Base-by-base conservation (phyloP, 2,797 vertebrate genomes). In the Falco berigora region DNA sequence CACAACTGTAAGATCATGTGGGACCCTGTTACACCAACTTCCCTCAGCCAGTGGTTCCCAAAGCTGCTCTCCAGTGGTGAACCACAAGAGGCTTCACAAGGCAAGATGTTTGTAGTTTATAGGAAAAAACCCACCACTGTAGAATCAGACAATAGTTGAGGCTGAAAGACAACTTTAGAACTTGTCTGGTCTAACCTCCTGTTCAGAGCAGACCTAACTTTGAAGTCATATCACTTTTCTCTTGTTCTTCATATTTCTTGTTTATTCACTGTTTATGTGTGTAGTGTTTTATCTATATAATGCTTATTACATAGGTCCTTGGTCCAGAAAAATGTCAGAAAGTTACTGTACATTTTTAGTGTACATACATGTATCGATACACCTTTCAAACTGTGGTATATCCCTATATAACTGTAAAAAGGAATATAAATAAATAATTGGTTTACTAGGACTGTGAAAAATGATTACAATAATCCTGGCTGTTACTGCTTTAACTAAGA, bases 391-490 rank as follows among this genome's bases (percentile, higher is more conserved):
- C 14, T 1, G 0, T 49, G 13, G 5, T 49, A 12, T n/a, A 46
- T 73, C 19, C 30, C 22, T 59, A 18, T 32, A 55, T 69, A 87
- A 50, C 9, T n/a, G 12, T 44, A 44, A 38, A 38, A 66, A 25
- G 61, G 14, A 42, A 46, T 44, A 68, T 17, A 50, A 90, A 61
- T 46, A 80, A 78, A 78, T 83, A 1, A 25, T 69, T 64, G 5
- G 10, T 82, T 92, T 94, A 46, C 34, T 66, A 28, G 15, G 21
- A 49, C 21, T 68, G 56, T 86, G 81, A 93, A 86, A 90, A 90
- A 56, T 55, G 0, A 42, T 74, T 88, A 13, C n/a, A 62, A 34
- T 69, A 82, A 74, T 69, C 28, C 36, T 63, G 16, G 14, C 32
- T 55, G 25, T 44, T 58, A 34, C 12, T 78, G 10, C 40, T 81